Percentiles rank a stretch among this genome's conserved stretches.
These are phyloP conservation scores for honey bee (Apis mellifera) DNA, from an alignment of 1,140 invertebrate species.

Conservation along the genomic window Amel_HAv3.1 CM009943.2:8739001-8739500, in stretches of 20 bases:
- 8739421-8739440: slow-evolving; percentile 57
- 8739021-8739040: slow-evolving; percentile 87
- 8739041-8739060: slow-evolving; percentile 88
- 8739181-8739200: background rate
- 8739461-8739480: slow-evolving; percentile 84
- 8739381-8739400: too few relatives aligned
- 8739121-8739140: background rate
- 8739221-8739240: background rate
- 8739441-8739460: slow-evolving; percentile 87
- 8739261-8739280: slow-evolving; percentile 12
- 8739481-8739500: slow-evolving; percentile 86
- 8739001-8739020: slow-evolving; percentile 85
- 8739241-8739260: background rate
- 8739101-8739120: background rate
- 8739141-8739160: background rate
- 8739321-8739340: background rate
- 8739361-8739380: too few relatives aligned
- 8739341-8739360: too few relatives aligned
- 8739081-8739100: background rate
- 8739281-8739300: background rate
- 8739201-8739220: background rate
- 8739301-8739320: background rate
- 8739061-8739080: background rate
- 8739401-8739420: background rate
- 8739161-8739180: background rate